These are phyloP conservation scores for Aphyosemion australe DNA, from an alignment of 2,113 vertebrate species.

Conservation along the genomic window DNA sequence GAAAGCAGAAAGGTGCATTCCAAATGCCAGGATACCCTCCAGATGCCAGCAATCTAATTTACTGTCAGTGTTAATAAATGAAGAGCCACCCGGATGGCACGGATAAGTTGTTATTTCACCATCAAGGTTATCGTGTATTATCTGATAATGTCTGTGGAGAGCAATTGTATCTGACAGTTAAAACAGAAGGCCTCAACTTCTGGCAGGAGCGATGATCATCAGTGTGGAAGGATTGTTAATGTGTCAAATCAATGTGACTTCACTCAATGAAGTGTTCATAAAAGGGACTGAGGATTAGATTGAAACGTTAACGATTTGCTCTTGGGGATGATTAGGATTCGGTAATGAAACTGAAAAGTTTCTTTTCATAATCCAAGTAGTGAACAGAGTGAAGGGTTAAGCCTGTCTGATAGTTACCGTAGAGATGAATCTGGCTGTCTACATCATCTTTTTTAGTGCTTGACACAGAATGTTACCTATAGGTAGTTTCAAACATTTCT, in stretches of 20 bases:
- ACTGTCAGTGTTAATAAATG: constrained; percentile 72
- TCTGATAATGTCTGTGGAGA: constrained; percentile 61
- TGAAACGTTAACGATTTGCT: constrained; percentile 38
- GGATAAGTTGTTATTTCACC: constrained; percentile 68
- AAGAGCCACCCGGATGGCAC: constrained; percentile 41
- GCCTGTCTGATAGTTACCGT: background rate
- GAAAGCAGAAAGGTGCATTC: constrained; percentile 68
- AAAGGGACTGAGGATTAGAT: constrained; percentile 37
- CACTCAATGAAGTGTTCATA: constrained; percentile 58
- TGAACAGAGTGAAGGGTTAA: background rate
- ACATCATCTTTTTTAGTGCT: background rate
- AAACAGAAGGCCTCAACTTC: constrained; percentile 54
- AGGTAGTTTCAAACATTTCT: constrained; percentile 8
- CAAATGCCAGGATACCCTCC: constrained; percentile 62
- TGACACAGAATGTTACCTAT: constrained; percentile 30
- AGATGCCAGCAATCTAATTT: constrained; percentile 71
- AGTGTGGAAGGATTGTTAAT: constrained; percentile 58
- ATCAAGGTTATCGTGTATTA: constrained; percentile 74
- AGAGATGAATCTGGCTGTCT: background rate
- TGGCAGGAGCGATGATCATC: constrained; percentile 57
- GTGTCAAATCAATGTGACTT: constrained; percentile 71
- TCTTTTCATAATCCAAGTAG: background rate
- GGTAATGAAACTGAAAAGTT: constrained; percentile 24
- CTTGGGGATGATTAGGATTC: constrained; percentile 6
- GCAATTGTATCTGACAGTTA: constrained; percentile 62